Evolutionary conservation across 2,888 invertebrate species (phyloP).

Genomic region (Drosophila pseudotalamancana): DNA sequence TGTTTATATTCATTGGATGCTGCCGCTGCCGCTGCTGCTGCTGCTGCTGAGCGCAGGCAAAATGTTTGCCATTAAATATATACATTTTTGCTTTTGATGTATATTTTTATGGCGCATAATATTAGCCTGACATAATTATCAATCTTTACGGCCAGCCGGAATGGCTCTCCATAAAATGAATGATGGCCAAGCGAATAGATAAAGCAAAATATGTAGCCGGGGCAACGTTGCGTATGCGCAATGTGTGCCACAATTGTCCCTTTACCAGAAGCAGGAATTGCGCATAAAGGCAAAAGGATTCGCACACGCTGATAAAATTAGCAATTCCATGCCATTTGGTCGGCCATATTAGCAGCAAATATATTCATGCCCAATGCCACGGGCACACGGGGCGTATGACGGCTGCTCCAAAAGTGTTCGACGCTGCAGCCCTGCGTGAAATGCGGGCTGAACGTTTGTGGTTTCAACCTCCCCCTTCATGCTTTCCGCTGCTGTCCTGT

Average conservation of each 20-base stretch:
- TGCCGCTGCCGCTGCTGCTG: slow-evolving; percentile 8
- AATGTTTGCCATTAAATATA: slow-evolving; percentile 61
- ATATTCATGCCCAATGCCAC: slow-evolving; percentile 71
- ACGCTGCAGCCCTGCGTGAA: slow-evolving; percentile 26
- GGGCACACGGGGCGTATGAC: slow-evolving; percentile 48
- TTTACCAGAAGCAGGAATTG: slow-evolving; percentile 8
- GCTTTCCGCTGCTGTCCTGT: slow-evolving; percentile 14
- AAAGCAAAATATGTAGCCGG: slow-evolving; percentile 6
- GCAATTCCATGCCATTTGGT: slow-evolving; percentile 73
- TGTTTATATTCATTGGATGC: slow-evolving; percentile 76
- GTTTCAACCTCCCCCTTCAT: slow-evolving; percentile 11
- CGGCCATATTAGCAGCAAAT: slow-evolving; percentile 76
- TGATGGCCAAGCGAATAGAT: slow-evolving; percentile 39
- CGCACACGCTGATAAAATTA: slow-evolving; percentile 72
- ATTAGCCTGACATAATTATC: slow-evolving; percentile 74
- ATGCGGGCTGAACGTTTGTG: slow-evolving; percentile 53
- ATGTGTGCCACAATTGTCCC: slow-evolving; percentile 29
- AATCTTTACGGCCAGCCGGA: slow-evolving; percentile 69
- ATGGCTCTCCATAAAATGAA: slow-evolving; percentile 66
- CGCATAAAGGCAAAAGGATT: slow-evolving; percentile 29
- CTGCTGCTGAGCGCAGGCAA: slow-evolving; percentile 41
- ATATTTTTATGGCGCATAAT: slow-evolving; percentile 68
- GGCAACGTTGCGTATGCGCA: slow-evolving; percentile 48
- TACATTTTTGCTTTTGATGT: slow-evolving; percentile 55
- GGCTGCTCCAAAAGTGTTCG: slow-evolving; percentile 24